Conservation (phyloP, 2,113 vertebrate genomes). For the Centropristis striata region DNA sequence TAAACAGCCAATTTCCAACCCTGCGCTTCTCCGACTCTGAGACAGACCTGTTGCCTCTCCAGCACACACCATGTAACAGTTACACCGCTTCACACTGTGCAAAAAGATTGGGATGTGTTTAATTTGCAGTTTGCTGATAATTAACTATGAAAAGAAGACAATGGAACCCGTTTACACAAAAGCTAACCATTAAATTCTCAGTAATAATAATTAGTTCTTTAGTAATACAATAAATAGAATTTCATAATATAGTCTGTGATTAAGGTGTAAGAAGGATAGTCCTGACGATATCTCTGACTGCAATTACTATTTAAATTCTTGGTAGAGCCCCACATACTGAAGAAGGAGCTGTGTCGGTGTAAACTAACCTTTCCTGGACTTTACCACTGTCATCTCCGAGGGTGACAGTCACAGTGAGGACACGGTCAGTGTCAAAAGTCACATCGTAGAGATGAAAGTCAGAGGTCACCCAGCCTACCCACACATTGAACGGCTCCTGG, state of each 20-base stretch:
- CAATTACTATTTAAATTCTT: neutral
- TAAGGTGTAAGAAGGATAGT: neutral
- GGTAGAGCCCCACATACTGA: neutral
- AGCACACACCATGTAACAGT: slow-evolving; percentile 97
- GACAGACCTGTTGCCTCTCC: slow-evolving; percentile 92
- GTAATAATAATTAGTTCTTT: neutral
- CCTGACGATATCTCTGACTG: neutral
- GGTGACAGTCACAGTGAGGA: slow-evolving; percentile 93
- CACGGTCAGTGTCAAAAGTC: slow-evolving; percentile 90
- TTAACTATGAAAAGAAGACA: neutral
- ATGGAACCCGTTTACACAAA: neutral
- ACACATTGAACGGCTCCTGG: slow-evolving; percentile 94
- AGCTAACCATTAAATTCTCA: neutral
- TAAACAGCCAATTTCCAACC: slow-evolving; percentile 94
- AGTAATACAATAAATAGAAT: neutral
- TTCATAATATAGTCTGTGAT: neutral
- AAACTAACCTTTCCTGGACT: slow-evolving; percentile 95
- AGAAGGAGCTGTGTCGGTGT: neutral
- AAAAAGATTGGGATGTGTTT: neutral
- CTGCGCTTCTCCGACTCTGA: slow-evolving; percentile 91
- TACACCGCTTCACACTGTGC: slow-evolving; percentile 92
- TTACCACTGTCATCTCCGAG: slow-evolving; percentile 96
- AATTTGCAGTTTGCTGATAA: neutral
- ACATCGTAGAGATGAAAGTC: slow-evolving; percentile 90
- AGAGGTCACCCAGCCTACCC: slow-evolving; percentile 97